These are phyloP conservation scores for Eupeodes luniger DNA, from an alignment of 2,888 invertebrate species.

Conservation along the genomic window DNA sequence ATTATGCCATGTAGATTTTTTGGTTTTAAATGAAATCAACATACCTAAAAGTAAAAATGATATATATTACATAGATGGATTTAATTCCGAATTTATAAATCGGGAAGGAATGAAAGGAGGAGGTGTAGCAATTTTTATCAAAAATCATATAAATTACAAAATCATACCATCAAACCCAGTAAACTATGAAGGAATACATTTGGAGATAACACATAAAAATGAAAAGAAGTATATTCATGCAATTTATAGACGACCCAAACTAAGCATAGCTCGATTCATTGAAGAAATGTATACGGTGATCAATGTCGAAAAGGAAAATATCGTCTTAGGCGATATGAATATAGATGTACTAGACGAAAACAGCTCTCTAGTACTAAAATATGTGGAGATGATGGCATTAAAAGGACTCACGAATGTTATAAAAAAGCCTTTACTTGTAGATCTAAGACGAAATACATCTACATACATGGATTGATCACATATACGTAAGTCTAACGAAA, in stretches of 20 bases:
- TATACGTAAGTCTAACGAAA: no score
- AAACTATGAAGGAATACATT: constrained; percentile 45
- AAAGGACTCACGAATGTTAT: constrained; percentile 14
- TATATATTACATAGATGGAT: constrained; percentile 5
- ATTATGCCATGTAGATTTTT: constrained; percentile 6
- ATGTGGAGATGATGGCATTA: constrained; percentile 15
- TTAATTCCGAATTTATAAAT: constrained; percentile 40
- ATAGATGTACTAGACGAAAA: constrained; percentile 13
- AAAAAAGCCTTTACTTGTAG: constrained; percentile 2
- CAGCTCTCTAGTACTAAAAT: constrained; percentile 23
- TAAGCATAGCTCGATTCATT: constrained; percentile 19
- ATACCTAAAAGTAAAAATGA: constrained; percentile 25
- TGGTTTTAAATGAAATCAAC: constrained; percentile 29
- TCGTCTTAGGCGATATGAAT: constrained; percentile 41
- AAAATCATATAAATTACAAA: constrained; percentile 36
- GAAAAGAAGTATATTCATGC: constrained; percentile 39
- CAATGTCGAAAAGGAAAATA: constrained; percentile 17
- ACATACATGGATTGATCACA: not conserved
- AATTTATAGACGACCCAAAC: constrained; percentile 30
- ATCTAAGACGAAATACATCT: not conserved
- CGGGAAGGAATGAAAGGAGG: constrained; percentile 35
- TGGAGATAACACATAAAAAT: constrained; percentile 30
- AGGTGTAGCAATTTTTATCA: constrained; percentile 38
- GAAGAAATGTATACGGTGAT: constrained; percentile 34
- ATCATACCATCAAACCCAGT: constrained; percentile 28